Evolutionary conservation across 2,888 invertebrate genomes (phyloP), one percentile per base, ranked within the genome.

Genomic region (Chelonus formosanus): DNA sequence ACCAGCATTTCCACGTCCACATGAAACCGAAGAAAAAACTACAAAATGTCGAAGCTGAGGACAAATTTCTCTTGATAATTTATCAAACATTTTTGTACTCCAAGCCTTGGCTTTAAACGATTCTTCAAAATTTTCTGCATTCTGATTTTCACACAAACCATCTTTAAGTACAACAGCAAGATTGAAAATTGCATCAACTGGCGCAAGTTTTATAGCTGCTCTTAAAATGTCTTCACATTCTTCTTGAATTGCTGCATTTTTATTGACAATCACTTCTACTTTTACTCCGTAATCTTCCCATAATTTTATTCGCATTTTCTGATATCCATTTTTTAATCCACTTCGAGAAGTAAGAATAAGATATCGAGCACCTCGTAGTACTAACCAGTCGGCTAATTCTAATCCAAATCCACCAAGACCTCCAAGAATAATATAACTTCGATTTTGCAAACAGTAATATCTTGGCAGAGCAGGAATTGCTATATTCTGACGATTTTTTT

Each of bases 331-430:
- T 53, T 87, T 86, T 40, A 95, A 82, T 2, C 96, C 96, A 31
- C 88, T 88, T 67, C 95, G 89, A 0, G 96, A 95, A 0, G 92
- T 93, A 0, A 97, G 86, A 1, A 96, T 87, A 7, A 97, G 75
- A 71, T 92, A 91, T 73, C 86, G 88, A 0, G 92, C 95, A 0
- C 96, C 96, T 70, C 96, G 88, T 59, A 92, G 83, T 57, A 95
- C 88, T 75, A 98, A 85, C 94, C 95, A 96, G 76, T 95, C 92
- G 0, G 91, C 90, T 56, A 97, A 83, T 82, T 97, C 97, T 56
- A 97, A 85, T 4, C 97, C 97, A 78, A 97, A 95, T 0, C 97
- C 97, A 52, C 97, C 97, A 0, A 97, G 87, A 53, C 97, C 96
- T 7, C 93, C 93, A 1, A 90, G 86, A 3, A 93, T 87, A 0